phyloP scores from a whole-genome alignment of 2,797 vertebrate genomes.

The Channa striata region DNA sequence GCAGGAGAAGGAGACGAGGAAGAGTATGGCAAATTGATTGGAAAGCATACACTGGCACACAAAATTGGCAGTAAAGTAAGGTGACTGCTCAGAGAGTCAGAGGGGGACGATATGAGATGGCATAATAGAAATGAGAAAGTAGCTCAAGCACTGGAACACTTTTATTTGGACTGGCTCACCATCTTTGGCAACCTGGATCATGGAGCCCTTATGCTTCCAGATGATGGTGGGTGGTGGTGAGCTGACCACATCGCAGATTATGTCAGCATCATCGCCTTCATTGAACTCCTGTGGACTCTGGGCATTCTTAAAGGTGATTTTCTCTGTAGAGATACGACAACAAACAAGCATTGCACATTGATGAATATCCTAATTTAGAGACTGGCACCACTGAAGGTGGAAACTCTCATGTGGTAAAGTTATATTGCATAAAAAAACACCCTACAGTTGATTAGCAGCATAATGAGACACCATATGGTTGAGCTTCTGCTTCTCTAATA shows the following conservation, averaged over 20 bases:
- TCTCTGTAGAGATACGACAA: conserved; percentile 86
- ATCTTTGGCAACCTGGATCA: conserved; percentile 91
- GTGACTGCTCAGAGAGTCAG: conserved; percentile 30
- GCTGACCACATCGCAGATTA: conserved; percentile 93
- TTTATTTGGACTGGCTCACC: conserved; percentile 83
- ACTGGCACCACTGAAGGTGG: neutral
- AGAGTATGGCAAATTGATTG: conserved; percentile 51
- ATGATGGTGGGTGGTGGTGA: conserved; percentile 92
- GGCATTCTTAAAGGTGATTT: conserved; percentile 93
- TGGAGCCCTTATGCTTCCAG: conserved; percentile 92
- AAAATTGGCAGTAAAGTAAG: conserved; percentile 26
- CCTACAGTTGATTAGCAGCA: conserved; percentile 19
- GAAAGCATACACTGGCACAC: conserved; percentile 45
- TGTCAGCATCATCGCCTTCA: conserved; percentile 93
- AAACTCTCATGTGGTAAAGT: neutral
- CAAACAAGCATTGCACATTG: neutral
- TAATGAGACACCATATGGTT: conserved; percentile 14
- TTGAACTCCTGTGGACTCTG: conserved; percentile 95
- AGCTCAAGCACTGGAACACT: conserved; percentile 11
- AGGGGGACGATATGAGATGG: conserved; percentile 6
- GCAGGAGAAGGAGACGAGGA: conserved; percentile 37
- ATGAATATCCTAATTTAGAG: neutral
- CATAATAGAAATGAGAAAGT: conserved; percentile 32
- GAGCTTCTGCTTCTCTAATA: conserved; percentile 23
- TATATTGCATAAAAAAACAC: neutral